Conservation (phyloP, 1,140 invertebrate genomes). For the Uloborus diversus region DNA sequence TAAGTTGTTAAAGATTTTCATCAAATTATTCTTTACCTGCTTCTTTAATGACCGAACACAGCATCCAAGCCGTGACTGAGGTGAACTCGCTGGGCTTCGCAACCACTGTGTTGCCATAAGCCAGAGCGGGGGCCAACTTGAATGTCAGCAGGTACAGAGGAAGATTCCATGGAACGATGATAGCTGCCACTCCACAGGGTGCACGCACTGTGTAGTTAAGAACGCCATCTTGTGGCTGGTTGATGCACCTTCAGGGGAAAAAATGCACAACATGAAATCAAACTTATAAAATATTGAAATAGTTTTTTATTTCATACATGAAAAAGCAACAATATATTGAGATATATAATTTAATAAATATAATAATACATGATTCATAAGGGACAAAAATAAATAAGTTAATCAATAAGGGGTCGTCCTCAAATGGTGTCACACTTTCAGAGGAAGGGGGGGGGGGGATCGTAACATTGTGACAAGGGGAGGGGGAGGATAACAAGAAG, state of each 20-base stretch:
- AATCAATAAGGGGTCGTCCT: no score
- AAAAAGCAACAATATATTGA: no score
- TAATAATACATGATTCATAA: no score
- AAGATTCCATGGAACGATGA: conserved; percentile 74
- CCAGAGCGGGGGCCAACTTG: conserved; percentile 72
- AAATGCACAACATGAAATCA: background rate
- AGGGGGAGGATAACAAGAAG: no score
- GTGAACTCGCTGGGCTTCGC: conserved; percentile 74
- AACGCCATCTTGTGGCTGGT: conserved; percentile 63
- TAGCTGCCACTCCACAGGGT: conserved; percentile 71
- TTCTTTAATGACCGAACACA: conserved; percentile 69
- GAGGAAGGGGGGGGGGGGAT: no score
- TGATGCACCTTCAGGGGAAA: conserved; percentile 19
- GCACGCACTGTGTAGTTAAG: conserved; percentile 69
- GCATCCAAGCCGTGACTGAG: conserved; percentile 70
- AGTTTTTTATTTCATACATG: background rate
- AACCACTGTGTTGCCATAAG: conserved; percentile 71
- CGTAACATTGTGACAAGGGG: no score
- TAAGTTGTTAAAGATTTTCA: no score
- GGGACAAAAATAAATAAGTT: no score
- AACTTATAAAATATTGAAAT: background rate
- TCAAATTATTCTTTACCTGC: conserved; percentile 68
- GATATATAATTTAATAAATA: no score
- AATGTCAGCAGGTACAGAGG: conserved; percentile 72
- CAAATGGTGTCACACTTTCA: no score